Evolutionary conservation across 2,888 invertebrate species (phyloP).

Genomic region (Spicauda simplicius): DNA sequence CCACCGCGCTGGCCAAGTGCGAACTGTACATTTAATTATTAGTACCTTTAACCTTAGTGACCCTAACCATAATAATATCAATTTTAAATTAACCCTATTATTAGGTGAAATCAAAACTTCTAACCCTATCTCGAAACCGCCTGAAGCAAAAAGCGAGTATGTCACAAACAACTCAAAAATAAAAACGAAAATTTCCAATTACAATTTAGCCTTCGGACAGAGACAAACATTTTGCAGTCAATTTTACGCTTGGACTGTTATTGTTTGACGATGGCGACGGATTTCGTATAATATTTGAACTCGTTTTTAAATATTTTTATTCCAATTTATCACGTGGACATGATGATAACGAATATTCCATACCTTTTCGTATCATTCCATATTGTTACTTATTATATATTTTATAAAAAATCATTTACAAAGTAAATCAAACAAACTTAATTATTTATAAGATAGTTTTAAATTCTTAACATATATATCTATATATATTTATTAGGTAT

Average conservation of each 20-base stretch:
- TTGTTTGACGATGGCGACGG: slow-evolving; percentile 2
- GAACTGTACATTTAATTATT: too few relatives aligned
- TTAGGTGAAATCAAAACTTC: neutral
- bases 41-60: too few relatives aligned
- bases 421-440: too few relatives aligned
- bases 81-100: neutral
- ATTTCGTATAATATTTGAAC: neutral
- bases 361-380: too few relatives aligned
- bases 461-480: too few relatives aligned
- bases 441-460: too few relatives aligned
- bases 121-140: slow-evolving; percentile 37
- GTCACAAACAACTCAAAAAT: slow-evolving; percentile 44
- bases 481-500: too few relatives aligned
- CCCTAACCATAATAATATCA: neutral
- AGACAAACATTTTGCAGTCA: slow-evolving; percentile 43
- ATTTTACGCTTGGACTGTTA: slow-evolving; percentile 21
- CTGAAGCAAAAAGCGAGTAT: slow-evolving; percentile 40
- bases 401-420: too few relatives aligned
- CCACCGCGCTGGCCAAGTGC: too few relatives aligned
- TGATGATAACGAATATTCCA: too few relatives aligned
- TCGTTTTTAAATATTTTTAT: neutral
- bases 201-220: slow-evolving; percentile 47
- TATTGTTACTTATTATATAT: too few relatives aligned
- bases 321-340: neutral
- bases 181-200: slow-evolving; percentile 47